A percentile compares a stretch with the other conserved stretches of the same genome.
Evolutionary conservation across 2,888 invertebrate species (phyloP).

Genomic region (Chrysolina oricalcia): DNA sequence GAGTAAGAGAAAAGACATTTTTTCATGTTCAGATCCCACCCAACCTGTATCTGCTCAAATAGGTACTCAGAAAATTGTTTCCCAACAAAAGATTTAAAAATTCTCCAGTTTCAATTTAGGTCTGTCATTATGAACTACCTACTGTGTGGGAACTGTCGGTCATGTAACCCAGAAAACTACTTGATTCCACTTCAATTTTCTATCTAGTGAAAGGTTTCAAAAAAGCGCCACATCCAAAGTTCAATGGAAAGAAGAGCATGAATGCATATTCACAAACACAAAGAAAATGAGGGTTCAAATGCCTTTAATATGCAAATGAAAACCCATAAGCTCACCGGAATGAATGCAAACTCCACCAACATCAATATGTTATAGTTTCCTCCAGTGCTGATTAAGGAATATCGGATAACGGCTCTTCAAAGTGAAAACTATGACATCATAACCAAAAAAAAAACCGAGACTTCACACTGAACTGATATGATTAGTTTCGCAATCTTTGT

Average conservation of each 20-base stretch:
- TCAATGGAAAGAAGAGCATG: not conserved
- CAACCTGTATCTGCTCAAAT: no score
- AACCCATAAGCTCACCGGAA: not conserved
- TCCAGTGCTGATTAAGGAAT: not conserved
- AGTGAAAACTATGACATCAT: not conserved
- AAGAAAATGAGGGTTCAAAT: not conserved
- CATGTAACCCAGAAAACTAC: not conserved
- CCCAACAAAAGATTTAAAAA: no score
- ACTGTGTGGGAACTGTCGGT: no score
- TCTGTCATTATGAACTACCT: no score
- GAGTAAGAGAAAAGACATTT: no score
- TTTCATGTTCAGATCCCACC: no score
- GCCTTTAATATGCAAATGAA: constrained; percentile 8
- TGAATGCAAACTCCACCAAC: not conserved
- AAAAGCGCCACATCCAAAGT: not conserved
- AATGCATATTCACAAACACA: not conserved
- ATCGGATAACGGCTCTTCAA: constrained; percentile 4
- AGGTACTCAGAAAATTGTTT: no score
- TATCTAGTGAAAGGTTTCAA: no score
- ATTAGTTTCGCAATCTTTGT: no score
- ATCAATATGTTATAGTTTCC: not conserved
- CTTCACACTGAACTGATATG: not conserved
- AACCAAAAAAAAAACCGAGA: not conserved
- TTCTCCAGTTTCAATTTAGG: no score
- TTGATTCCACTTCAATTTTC: not conserved